A percentile compares a stretch with the other conserved stretches of the same genome.
These are phyloP conservation scores for Pempheris klunzingeri DNA, from an alignment of 2,797 vertebrate species.

Conservation along the genomic window DNA sequence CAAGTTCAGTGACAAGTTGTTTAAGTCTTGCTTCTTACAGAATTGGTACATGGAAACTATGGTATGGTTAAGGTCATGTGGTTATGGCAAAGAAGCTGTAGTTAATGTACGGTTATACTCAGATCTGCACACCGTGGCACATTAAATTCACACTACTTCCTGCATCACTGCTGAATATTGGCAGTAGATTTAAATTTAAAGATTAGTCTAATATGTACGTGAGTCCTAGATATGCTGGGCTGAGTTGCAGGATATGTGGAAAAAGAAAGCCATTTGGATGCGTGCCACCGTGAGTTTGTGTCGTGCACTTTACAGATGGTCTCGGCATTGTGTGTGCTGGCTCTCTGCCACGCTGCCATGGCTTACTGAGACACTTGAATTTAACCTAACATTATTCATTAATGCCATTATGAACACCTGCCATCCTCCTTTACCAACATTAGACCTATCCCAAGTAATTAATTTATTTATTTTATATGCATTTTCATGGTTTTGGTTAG, in stretches of 20 bases:
- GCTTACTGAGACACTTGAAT: background rate
- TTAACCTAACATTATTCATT: background rate
- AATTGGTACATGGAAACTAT: background rate
- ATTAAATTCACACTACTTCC: no score
- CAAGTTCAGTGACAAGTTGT: background rate
- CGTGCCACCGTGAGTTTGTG: background rate
- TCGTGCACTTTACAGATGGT: slow-evolving; percentile 3
- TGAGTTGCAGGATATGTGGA: background rate
- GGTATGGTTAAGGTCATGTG: background rate
- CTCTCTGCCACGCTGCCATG: no score
- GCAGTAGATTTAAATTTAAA: no score
- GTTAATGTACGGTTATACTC: background rate
- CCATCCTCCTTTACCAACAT: background rate
- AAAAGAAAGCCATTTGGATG: background rate
- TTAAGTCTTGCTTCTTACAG: background rate
- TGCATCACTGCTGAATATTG: no score
- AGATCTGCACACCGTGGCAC: no score
- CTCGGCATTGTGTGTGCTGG: background rate
- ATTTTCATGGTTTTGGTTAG: background rate
- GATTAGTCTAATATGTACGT: background rate
- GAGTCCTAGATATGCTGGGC: background rate
- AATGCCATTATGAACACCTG: background rate
- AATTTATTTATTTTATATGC: slow-evolving; percentile 1
- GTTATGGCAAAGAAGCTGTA: background rate
- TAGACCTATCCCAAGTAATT: background rate